A percentile compares a stretch with the other conserved stretches of the same genome.
Evolutionary conservation across 2,797 vertebrate species (phyloP).

Genomic region (Graptemys geographica): DNA sequence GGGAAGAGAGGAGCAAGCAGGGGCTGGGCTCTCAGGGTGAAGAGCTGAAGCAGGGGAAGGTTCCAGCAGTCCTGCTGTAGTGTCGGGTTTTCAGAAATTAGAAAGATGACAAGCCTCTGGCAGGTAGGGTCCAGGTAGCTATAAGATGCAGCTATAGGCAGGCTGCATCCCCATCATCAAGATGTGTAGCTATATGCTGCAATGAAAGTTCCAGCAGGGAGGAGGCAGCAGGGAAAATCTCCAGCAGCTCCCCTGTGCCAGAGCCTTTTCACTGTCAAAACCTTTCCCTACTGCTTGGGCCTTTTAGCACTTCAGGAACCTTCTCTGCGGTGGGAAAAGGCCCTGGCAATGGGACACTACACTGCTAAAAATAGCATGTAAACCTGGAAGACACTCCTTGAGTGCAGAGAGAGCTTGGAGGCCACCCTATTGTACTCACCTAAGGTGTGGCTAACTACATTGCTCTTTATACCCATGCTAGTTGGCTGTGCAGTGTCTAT

Average conservation of each 20-base stretch:
- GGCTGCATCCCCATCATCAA: background rate
- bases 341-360: background rate
- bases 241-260: background rate
- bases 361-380: background rate
- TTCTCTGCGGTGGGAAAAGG: background rate
- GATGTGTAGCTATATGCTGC: background rate
- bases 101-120: too few species aligned
- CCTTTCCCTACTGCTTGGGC: background rate
- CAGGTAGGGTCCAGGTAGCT: background rate
- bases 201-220: background rate
- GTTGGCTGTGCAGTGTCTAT: too few species aligned
- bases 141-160: background rate
- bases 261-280: background rate
- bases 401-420: background rate
- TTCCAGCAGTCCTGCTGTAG: too few species aligned
- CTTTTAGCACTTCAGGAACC: background rate
- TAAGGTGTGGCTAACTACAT: background rate
- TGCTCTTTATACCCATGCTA: background rate
- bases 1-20: too few species aligned
- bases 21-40: too few species aligned
- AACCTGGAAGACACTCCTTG: background rate
- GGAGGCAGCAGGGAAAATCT: background rate
- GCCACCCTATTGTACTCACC: background rate
- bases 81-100: too few species aligned
- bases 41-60: too few species aligned